Conservation (phyloP, 2,797 vertebrate species). For the Gorsachius magnificus region DNA sequence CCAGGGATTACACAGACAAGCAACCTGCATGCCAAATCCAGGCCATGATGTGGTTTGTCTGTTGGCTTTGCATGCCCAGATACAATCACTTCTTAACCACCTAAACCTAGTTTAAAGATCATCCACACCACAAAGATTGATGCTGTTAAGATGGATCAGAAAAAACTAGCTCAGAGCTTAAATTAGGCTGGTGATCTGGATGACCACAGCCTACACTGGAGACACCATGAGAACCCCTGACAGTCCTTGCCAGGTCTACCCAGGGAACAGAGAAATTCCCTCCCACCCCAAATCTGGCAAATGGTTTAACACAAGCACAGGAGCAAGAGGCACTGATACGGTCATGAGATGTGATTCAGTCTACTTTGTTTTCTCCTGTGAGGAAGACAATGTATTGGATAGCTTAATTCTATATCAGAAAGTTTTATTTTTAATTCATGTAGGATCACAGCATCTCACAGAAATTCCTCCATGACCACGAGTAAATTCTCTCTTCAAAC, state of each 20-base stretch:
- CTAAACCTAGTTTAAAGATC: not conserved
- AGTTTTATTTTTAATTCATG: not conserved
- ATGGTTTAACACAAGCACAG: not conserved
- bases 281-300: not conserved
- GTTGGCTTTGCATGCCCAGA: not conserved
- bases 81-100: not conserved
- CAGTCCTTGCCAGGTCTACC: not conserved
- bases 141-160: not conserved
- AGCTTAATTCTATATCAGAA: not conserved
- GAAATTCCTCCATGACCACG: not conserved
- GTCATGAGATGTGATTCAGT: not conserved
- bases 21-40: not conserved
- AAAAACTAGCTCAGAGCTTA: not conserved
- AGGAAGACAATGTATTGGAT: not conserved
- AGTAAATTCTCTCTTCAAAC: not conserved
- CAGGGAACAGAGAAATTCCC: not conserved
- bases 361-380: not conserved
- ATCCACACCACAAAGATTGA: not conserved
- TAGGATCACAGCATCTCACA: not conserved
- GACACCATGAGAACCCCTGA: not conserved
- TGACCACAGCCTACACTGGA: not conserved
- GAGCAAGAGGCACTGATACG: not conserved
- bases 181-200: not conserved
- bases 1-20: not conserved
- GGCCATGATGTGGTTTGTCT: not conserved